Percentiles rank a stretch among this genome's conserved stretches.
phyloP scores from a whole-genome alignment of 2,113 vertebrate genomes.

The Lagopus muta region DNA sequence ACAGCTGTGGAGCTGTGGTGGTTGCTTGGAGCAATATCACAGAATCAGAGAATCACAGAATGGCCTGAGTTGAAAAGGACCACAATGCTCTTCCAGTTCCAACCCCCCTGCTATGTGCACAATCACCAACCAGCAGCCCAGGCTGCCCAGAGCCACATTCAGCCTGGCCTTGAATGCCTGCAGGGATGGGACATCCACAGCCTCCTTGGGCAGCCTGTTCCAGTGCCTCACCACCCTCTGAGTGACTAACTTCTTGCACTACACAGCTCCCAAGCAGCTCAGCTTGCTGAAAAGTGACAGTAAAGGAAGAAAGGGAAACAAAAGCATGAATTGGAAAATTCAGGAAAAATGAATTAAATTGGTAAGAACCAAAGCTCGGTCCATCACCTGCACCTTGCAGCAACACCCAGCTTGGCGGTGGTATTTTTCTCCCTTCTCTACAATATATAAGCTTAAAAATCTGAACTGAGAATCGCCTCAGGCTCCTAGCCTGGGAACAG shows the following conservation, averaged over 20 bases:
- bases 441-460: background rate
- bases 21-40: background rate
- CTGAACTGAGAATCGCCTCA: background rate
- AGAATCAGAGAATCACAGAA: too few relatives aligned
- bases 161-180: too few relatives aligned
- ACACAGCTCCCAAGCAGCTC: background rate
- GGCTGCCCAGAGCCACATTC: too few relatives aligned
- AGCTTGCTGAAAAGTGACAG: background rate
- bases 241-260: too few relatives aligned
- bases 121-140: too few relatives aligned
- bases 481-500: background rate
- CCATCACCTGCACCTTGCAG: background rate
- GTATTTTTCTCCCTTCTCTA: background rate
- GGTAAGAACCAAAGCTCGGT: background rate
- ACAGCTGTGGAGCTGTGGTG: background rate
- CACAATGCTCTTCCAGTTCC: too few relatives aligned
- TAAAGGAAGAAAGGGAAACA: background rate
- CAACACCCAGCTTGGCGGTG: background rate
- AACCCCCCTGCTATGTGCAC: too few relatives aligned
- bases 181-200: too few relatives aligned
- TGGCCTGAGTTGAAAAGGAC: too few relatives aligned
- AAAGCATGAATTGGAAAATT: background rate
- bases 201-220: too few relatives aligned
- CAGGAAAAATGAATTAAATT: rapidly evolving
- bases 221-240: too few relatives aligned